Conservation (phyloP, 1,140 invertebrate species). For the Drosophila varians region DNA sequence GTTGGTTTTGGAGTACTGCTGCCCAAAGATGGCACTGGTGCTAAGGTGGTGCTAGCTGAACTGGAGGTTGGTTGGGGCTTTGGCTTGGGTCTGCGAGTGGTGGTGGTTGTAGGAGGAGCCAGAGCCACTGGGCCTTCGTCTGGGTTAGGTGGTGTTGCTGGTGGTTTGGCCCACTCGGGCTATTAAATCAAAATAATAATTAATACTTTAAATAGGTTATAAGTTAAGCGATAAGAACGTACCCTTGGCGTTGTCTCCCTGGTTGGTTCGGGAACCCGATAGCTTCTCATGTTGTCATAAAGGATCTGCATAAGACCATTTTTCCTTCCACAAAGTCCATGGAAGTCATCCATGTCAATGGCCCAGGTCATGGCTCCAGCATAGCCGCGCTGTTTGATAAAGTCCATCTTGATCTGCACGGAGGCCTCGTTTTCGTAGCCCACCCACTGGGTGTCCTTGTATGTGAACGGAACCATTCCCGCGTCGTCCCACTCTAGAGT, state of each 20-base stretch:
- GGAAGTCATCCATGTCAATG: slow-evolving; percentile 94
- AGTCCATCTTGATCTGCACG: slow-evolving; percentile 94
- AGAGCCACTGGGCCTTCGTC: slow-evolving; percentile 70
- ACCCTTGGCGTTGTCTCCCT: slow-evolving; percentile 88
- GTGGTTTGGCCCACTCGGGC: slow-evolving; percentile 89
- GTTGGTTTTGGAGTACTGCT: slow-evolving; percentile 66
- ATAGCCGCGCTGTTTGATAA: slow-evolving; percentile 91
- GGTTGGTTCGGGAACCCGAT: slow-evolving; percentile 89
- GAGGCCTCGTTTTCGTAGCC: slow-evolving; percentile 90
- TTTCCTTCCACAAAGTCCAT: slow-evolving; percentile 89
- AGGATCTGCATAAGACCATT: slow-evolving; percentile 90
- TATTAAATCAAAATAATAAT: slow-evolving; percentile 70
- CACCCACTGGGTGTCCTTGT: slow-evolving; percentile 95
- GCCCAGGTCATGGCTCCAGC: slow-evolving; percentile 95
- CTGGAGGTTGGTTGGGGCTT: slow-evolving; percentile 64
- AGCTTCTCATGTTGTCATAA: slow-evolving; percentile 89
- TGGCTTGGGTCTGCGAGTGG: slow-evolving; percentile 76
- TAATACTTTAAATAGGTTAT: not conserved
- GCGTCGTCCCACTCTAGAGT: slow-evolving; percentile 91
- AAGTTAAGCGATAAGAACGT: slow-evolving; percentile 84
- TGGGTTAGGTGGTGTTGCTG: slow-evolving; percentile 85
- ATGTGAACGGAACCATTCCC: slow-evolving; percentile 93
- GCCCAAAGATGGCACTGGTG: slow-evolving; percentile 34
- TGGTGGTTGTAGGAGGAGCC: slow-evolving; percentile 64
- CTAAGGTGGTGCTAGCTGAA: slow-evolving; percentile 45